Evolutionary conservation across 2,888 invertebrate genomes (phyloP).

Genomic region (Plebejus argus): DNA sequence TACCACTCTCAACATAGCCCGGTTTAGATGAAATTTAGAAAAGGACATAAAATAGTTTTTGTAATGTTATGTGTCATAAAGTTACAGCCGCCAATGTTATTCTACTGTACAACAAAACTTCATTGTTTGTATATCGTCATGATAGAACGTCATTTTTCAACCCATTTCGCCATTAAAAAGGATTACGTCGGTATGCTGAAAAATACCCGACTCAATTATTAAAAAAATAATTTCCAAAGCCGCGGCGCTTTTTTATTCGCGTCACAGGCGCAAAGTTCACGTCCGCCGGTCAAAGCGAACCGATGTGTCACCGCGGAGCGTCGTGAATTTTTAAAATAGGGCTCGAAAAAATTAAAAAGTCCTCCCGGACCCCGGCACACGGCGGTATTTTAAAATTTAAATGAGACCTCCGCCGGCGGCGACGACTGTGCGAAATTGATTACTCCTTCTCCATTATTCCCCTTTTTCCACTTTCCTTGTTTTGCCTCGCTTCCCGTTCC

Average conservation of each 20-base stretch:
- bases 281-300: conserved; percentile 70
- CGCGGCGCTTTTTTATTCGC: conserved; percentile 15
- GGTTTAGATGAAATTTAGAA: too few species aligned
- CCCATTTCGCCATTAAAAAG: not conserved
- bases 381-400: conserved; percentile 78
- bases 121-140: not conserved
- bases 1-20: too few species aligned
- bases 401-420: conserved; percentile 72
- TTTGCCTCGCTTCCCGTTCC: conserved; percentile 66
- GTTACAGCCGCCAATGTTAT: too few species aligned
- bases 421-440: conserved; percentile 79
- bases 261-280: conserved; percentile 24
- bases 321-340: conserved; percentile 76
- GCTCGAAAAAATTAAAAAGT: conserved; percentile 77
- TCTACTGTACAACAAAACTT: too few species aligned
- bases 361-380: conserved; percentile 68
- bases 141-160: not conserved
- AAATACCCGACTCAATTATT: conserved; percentile 3
- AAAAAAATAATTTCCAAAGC: conserved; percentile 29
- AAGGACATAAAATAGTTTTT: too few species aligned
- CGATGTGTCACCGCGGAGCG: conserved; percentile 75
- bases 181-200: conserved; percentile 22
- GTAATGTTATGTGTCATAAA: too few species aligned
- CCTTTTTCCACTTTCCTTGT: conserved; percentile 74
- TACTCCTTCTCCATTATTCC: conserved; percentile 80